Percentiles rank a stretch among this genome's conserved stretches.
Evolutionary conservation across 2,888 invertebrate genomes (phyloP).

Genomic region (Papilio gigon): DNA sequence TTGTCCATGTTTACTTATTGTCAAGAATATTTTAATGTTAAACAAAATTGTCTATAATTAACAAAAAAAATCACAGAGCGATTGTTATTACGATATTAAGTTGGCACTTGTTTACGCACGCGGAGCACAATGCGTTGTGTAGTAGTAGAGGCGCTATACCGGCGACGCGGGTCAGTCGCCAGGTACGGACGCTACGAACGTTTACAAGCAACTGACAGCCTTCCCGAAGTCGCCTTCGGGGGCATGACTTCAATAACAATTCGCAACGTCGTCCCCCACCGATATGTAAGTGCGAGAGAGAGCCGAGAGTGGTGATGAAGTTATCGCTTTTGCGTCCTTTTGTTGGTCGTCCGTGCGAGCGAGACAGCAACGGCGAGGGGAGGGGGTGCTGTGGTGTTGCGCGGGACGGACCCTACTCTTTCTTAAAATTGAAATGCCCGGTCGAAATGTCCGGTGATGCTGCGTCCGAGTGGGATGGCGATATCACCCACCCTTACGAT

Average conservation of each 20-base stretch:
- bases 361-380: conserved; percentile 65
- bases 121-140: conserved; percentile 55
- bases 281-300: conserved; percentile 78
- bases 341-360: conserved; percentile 80
- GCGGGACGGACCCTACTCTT: conserved; percentile 80
- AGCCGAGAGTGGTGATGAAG: conserved; percentile 78
- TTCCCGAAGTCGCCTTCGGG: conserved; percentile 83
- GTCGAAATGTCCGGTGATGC: conserved; percentile 83
- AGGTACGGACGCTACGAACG: conserved; percentile 79
- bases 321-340: conserved; percentile 84
- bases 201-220: conserved; percentile 82
- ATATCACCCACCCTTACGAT: conserved; percentile 81
- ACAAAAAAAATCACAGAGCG: conserved; percentile 66
- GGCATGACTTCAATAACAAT: conserved; percentile 83
- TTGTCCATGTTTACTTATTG: conserved; percentile 56
- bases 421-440: conserved; percentile 84
- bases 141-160: conserved; percentile 63
- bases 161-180: conserved; percentile 65
- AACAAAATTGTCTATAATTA: conserved; percentile 53
- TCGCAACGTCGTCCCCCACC: conserved; percentile 83
- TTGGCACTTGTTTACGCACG: conserved; percentile 74
- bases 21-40: conserved; percentile 48
- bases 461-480: conserved; percentile 81
- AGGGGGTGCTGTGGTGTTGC: conserved; percentile 63
- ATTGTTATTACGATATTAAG: conserved; percentile 50